These are phyloP conservation scores for Manis crassicaudata DNA, from an alignment of 2,797 vertebrate genomes.

Conservation along the genomic window DNA sequence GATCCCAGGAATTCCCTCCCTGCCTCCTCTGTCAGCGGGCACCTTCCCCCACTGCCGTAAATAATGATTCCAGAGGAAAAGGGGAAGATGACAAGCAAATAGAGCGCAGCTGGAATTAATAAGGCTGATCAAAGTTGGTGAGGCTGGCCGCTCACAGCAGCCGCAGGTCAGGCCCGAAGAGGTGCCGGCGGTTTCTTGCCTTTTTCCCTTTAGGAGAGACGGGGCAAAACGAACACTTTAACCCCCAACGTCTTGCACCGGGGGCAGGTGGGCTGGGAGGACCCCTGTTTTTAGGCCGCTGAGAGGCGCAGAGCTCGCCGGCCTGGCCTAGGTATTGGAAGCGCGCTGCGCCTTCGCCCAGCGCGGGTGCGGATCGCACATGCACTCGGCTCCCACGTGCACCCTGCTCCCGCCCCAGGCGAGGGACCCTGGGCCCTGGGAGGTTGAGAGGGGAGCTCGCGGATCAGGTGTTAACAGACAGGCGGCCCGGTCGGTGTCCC, in stretches of 20 bases:
- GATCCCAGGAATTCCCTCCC: constrained; percentile 53
- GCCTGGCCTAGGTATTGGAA: rapidly evolving
- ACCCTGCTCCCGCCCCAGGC: rapidly evolving
- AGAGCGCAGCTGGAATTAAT: constrained; percentile 90
- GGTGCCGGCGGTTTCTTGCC: constrained; percentile 89
- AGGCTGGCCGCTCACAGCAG: constrained; percentile 81
- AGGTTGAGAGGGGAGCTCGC: too few species aligned
- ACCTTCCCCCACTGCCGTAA: constrained; percentile 80
- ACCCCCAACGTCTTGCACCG: constrained; percentile 79
- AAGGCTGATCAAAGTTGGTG: constrained; percentile 90
- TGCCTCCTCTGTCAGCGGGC: constrained; percentile 45
- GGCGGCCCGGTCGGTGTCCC: rapidly evolving
- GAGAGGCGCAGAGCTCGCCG: neutral
- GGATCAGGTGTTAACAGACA: too few species aligned
- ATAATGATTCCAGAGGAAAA: constrained; percentile 85
- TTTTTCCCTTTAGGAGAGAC: constrained; percentile 84
- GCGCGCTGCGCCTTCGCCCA: neutral
- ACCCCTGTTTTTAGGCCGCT: neutral
- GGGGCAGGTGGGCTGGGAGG: neutral
- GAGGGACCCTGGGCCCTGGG: rapidly evolving
- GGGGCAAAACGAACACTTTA: constrained; percentile 80
- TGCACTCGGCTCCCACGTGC: rapidly evolving
- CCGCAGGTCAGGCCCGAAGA: constrained; percentile 89
- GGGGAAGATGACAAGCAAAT: constrained; percentile 88
- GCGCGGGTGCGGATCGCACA: neutral